These are phyloP conservation scores for Stomatorhinus ivindoensis DNA, from an alignment of 2,113 vertebrate genomes.

Conservation along the genomic window DNA sequence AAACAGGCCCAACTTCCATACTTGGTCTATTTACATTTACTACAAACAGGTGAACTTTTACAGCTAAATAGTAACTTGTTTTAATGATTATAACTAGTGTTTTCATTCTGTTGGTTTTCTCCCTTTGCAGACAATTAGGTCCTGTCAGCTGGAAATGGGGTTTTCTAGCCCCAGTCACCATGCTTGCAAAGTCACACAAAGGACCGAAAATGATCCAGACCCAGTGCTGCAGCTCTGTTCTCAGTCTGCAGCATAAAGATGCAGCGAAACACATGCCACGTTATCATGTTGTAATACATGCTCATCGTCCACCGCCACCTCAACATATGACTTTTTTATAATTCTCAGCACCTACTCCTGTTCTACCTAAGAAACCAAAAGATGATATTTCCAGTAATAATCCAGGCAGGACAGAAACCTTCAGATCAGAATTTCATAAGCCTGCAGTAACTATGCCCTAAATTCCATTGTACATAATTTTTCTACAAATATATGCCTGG, in stretches of 20 bases:
- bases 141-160: conserved; percentile 28
- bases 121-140: conserved; percentile 70
- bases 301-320: conserved; percentile 18
- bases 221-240: neutral
- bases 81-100: neutral
- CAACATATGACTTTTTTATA: conserved; percentile 27
- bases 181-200: neutral
- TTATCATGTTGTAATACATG: neutral
- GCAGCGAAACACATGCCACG: neutral
- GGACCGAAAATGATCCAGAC: neutral
- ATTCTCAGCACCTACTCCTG: conserved; percentile 13
- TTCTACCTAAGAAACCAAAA: neutral
- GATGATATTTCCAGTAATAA: neutral
- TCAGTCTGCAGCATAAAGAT: neutral
- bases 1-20: neutral
- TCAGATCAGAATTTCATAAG: neutral
- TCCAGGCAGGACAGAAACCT: neutral
- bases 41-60: neutral
- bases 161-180: neutral
- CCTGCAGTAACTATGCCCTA: neutral
- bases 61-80: neutral
- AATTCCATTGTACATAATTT: neutral
- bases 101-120: neutral
- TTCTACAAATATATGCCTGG: conserved; percentile 12
- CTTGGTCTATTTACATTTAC: neutral